Conservation (phyloP, 2,888 invertebrate genomes). For the Heliconius aoede region DNA sequence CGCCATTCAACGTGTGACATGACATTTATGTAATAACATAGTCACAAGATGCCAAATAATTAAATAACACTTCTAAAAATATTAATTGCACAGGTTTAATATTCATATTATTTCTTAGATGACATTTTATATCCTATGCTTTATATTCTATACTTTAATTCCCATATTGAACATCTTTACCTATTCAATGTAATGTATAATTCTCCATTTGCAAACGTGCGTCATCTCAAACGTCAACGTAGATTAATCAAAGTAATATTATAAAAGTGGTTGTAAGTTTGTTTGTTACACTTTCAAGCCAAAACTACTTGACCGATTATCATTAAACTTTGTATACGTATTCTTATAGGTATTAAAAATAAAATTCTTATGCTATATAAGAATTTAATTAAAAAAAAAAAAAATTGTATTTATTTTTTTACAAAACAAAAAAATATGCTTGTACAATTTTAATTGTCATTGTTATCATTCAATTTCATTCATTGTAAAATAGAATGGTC, state of each 20-base stretch:
- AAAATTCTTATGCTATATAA: no score
- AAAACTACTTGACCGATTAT: no score
- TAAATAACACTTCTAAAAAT: slow-evolving; percentile 32
- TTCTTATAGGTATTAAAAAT: no score
- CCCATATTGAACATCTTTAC: slow-evolving; percentile 17
- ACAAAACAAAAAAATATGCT: no score
- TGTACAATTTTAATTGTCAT: no score
- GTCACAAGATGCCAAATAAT: slow-evolving; percentile 39
- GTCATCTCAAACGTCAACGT: slow-evolving; percentile 44
- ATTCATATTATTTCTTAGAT: neutral
- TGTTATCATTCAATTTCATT: no score
- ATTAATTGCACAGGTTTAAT: slow-evolving; percentile 15
- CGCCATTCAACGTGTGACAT: slow-evolving; percentile 33
- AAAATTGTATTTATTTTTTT: no score
- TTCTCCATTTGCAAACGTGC: slow-evolving; percentile 44
- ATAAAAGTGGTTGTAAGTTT: no score
- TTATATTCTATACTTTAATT: neutral
- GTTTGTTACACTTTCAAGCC: no score
- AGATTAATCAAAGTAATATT: slow-evolving; percentile 6
- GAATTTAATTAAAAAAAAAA: no score
- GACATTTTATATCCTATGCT: neutral
- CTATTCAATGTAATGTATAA: slow-evolving; percentile 29
- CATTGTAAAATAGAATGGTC: no score
- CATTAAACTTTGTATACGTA: no score
- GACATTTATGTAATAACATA: slow-evolving; percentile 33